phyloP scores from a whole-genome alignment of 2,797 vertebrate genomes.

The Malacoctenus gilli region DNA sequence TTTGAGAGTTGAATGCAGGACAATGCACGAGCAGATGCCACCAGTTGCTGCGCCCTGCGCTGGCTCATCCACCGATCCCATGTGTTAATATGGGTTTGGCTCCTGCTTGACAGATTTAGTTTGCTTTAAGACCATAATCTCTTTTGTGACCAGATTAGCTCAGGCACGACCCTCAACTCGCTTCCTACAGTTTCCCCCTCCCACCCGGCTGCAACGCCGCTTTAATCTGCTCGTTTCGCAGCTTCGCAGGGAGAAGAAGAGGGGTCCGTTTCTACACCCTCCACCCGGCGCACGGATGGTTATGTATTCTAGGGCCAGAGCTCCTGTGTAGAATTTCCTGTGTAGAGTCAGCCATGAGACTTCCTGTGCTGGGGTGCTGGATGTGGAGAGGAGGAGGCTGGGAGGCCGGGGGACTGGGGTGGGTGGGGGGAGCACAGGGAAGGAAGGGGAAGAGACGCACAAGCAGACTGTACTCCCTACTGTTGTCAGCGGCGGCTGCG shows the following conservation, averaged over 20 bases:
- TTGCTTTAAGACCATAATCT: conserved; percentile 72
- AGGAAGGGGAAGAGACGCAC: conserved; percentile 70
- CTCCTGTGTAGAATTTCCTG: conserved; percentile 79
- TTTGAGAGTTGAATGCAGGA: conserved; percentile 10
- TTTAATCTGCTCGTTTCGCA: conserved; percentile 32
- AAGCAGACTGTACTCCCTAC: conserved; percentile 55
- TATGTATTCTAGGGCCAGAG: conserved; percentile 64
- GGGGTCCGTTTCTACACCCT: conserved; percentile 18
- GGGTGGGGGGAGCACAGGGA: conserved; percentile 54
- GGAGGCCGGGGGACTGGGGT: too few relatives aligned
- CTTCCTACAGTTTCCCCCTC: conserved; percentile 22
- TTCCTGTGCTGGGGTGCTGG: conserved; percentile 73
- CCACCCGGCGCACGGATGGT: conserved; percentile 22
- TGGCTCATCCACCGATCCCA: conserved; percentile 50
- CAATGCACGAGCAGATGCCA: conserved; percentile 47
- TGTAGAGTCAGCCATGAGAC: conserved; percentile 73
- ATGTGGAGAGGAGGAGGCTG: conserved; percentile 50
- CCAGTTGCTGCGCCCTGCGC: conserved; percentile 20
- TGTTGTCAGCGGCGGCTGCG: conserved; percentile 53
- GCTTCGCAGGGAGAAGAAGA: conserved; percentile 6
- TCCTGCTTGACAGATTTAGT: conserved; percentile 68
- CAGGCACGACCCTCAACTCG: conserved; percentile 50
- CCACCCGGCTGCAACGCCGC: conserved; percentile 14
- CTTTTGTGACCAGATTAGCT: conserved; percentile 69
- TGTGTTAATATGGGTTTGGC: conserved; percentile 60